These are phyloP conservation scores for Leptarthrus brevirostris DNA, from an alignment of 2,888 invertebrate genomes.

Conservation along the genomic window DNA sequence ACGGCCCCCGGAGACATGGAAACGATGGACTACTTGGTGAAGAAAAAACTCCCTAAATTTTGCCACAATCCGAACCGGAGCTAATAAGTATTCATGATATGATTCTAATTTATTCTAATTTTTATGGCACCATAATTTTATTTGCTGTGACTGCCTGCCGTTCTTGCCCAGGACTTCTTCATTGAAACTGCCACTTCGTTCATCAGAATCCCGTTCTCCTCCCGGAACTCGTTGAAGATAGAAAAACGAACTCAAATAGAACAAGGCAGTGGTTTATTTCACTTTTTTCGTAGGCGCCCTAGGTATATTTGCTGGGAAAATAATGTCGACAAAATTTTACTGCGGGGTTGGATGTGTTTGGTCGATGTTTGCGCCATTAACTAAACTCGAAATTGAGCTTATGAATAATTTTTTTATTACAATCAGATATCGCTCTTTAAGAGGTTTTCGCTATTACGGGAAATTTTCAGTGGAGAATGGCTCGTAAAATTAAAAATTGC, in stretches of 20 bases:
- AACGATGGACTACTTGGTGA: not conserved
- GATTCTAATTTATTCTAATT: slow-evolving; percentile 49
- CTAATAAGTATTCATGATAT: slow-evolving; percentile 48
- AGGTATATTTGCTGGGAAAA: slow-evolving; percentile 3
- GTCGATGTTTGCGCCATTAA: slow-evolving; percentile 31
- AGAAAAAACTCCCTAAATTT: slow-evolving; percentile 26
- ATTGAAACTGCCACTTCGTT: not conserved
- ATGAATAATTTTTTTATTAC: slow-evolving; percentile 45
- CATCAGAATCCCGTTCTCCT: not conserved
- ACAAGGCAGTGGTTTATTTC: slow-evolving; percentile 32
- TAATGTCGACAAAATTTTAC: slow-evolving; percentile 19
- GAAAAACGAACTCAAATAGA: slow-evolving; percentile 31
- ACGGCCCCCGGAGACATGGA: not conserved
- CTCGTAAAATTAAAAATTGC: slow-evolving; percentile 26
- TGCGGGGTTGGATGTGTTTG: slow-evolving; percentile 5
- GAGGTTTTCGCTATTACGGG: slow-evolving; percentile 13
- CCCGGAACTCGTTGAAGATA: not conserved
- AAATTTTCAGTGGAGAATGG: not conserved
- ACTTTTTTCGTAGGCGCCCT: slow-evolving; percentile 11
- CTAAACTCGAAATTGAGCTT: slow-evolving; percentile 33
- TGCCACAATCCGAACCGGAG: slow-evolving; percentile 5
- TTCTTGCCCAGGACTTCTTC: not conserved
- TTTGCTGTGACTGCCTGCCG: slow-evolving; percentile 37
- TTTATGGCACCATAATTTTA: slow-evolving; percentile 48
- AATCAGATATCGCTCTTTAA: slow-evolving; percentile 18